phyloP scores from a whole-genome alignment of 2,797 vertebrate species.

The Bufotes viridis region DNA sequence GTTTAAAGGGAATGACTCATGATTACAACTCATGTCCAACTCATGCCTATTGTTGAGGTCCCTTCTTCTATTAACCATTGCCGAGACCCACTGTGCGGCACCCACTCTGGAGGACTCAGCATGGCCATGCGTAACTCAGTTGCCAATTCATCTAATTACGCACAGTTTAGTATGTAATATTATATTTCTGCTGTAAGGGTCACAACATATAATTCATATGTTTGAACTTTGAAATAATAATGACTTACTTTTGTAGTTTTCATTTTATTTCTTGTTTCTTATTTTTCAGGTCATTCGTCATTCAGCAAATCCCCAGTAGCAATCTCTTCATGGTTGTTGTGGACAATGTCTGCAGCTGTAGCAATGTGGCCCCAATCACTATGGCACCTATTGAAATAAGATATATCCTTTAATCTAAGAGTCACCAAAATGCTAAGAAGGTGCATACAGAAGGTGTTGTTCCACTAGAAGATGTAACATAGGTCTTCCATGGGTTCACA shows the following conservation, averaged over 20 bases:
- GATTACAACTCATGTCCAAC: too few species aligned
- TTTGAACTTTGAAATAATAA: too few species aligned
- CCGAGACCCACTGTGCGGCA: too few species aligned
- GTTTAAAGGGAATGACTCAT: too few species aligned
- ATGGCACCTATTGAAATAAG: constrained; percentile 98
- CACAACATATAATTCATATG: too few species aligned
- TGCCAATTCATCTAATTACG: too few species aligned
- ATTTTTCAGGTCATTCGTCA: constrained; percentile 92
- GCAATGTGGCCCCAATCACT: constrained; percentile 83
- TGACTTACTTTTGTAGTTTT: neutral
- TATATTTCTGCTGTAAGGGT: too few species aligned
- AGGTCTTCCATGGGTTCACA: neutral
- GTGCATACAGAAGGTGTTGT: neutral
- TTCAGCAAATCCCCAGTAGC: constrained; percentile 98
- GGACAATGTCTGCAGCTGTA: constrained; percentile 93
- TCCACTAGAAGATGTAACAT: neutral
- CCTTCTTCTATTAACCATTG: too few species aligned
- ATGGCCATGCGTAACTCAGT: too few species aligned
- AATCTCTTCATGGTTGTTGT: constrained; percentile 99
- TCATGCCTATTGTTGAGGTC: too few species aligned
- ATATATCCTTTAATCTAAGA: constrained; percentile 89
- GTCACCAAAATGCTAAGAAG: neutral
- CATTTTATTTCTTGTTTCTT: constrained; percentile 39
- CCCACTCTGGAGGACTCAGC: too few species aligned
- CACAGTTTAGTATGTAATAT: too few species aligned